phyloP scores from a whole-genome alignment of 2,888 invertebrate species.

The Parelbella ahira region DNA sequence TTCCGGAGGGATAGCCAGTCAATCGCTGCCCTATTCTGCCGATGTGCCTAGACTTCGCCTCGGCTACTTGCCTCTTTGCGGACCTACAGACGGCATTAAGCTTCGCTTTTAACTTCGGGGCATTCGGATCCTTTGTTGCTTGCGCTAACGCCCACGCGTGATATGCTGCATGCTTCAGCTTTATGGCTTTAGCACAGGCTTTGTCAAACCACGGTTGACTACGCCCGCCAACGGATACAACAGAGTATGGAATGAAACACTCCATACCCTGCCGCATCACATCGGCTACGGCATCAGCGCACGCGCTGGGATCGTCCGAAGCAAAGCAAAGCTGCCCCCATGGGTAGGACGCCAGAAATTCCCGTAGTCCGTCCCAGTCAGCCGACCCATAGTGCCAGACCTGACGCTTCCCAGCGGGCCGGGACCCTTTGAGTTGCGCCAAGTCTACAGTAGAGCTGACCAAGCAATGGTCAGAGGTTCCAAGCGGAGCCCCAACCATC shows the following conservation, averaged over 20 bases:
- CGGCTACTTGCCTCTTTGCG: background rate
- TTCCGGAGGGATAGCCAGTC: no score
- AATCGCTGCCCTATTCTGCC: slow-evolving; percentile 1
- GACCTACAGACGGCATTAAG: slow-evolving; percentile 1
- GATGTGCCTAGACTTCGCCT: slow-evolving; percentile 1
- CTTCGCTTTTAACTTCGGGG: background rate
- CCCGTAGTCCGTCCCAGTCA: background rate
- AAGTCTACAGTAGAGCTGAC: no score
- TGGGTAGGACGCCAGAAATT: background rate
- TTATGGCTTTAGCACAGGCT: background rate
- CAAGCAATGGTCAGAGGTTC: no score
- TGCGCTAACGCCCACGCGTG: background rate
- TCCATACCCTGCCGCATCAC: slow-evolving; percentile 7
- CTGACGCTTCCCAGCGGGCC: background rate
- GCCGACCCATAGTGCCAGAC: background rate
- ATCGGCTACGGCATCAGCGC: background rate
- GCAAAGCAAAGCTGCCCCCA: background rate
- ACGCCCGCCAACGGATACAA: slow-evolving; percentile 1
- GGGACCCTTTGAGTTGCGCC: no score
- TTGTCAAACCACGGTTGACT: background rate
- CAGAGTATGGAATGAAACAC: slow-evolving; percentile 10
- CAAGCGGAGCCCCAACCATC: no score
- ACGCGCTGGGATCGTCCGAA: background rate
- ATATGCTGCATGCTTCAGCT: background rate
- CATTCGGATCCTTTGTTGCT: background rate